A percentile compares a stretch with the other conserved stretches of the same genome.
Conservation (phyloP, 1,140 invertebrate genomes). For the Colletes latitarsis region DNA sequence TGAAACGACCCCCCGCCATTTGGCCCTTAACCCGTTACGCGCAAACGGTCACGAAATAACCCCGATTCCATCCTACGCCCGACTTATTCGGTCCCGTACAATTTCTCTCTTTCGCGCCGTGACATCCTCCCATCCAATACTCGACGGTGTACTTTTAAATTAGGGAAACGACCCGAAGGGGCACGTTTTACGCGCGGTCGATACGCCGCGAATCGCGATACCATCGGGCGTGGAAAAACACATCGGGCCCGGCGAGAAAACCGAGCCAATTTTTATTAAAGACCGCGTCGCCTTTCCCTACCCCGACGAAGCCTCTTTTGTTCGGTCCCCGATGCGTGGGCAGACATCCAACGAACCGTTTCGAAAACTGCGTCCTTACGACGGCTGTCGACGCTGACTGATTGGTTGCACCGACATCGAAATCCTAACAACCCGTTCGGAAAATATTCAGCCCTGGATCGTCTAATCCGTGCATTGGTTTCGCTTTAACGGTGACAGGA, state of each 20-base stretch:
- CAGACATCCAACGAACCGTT: background rate
- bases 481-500: too few relatives aligned
- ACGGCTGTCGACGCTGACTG: background rate
- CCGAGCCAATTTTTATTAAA: background rate
- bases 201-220: too few relatives aligned
- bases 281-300: too few relatives aligned
- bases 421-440: too few relatives aligned
- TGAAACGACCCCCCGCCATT: conserved; percentile 16
- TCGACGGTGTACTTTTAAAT: background rate
- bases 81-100: background rate
- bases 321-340: background rate
- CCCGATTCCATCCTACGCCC: background rate
- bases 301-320: background rate
- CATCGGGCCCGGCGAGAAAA: background rate
- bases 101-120: background rate
- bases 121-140: too few relatives aligned
- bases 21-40: conserved; percentile 15
- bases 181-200: too few relatives aligned
- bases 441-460: too few relatives aligned
- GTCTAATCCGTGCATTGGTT: too few relatives aligned
- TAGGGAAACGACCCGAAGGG: background rate
- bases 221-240: background rate
- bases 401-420: too few relatives aligned
- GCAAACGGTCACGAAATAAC: conserved; percentile 7
- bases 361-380: background rate